Evolutionary conservation across 2,888 invertebrate species (phyloP), one percentile per base, ranked within the genome.

Genomic region (Phanerotoma sp.): DNA sequence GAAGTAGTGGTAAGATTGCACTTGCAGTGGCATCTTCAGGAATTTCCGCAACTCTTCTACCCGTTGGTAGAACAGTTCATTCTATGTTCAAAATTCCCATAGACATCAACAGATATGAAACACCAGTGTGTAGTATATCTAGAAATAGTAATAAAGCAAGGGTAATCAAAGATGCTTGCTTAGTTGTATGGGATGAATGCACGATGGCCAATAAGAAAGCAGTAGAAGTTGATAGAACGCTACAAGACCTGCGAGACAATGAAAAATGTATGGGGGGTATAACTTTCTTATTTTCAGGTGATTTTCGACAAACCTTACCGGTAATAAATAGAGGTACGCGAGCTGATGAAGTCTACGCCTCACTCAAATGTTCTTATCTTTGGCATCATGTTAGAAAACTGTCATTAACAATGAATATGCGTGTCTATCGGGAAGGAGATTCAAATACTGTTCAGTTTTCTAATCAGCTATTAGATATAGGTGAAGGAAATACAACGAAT

Each of bases 21-120:
- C 45, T 79, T 32, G 72, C 75, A 10, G 58, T 78, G 20, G 77
- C 78, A 7, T 78, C 72, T 32, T 78, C 78, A 5, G 78, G 78
- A 9, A 79, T 80, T 57, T 78, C 78, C 25, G 77, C 78, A 5
- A 78, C 74, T n/a, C 65, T 79, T 25, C 57, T 80, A 13, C 64
- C 69, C 37, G 65, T 64, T 15, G 73, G 72, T 7, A 42, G 70
- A 59, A 79, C 76, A 33, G 73, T 74, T 10, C 77, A 79, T 67
- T 73, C 72, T 10, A 61, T 65, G 22, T 41, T 41, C 10, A 22
- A 22, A 22, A 5, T 20, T 10, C 41, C 21, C 4, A n/a, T 41
- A 11, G 18, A 41, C 10, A 13, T 21, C 15, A 15, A 11, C 33
- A 33, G 9, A 33, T 33, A 6, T 7, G n/a, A 33, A 33, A 13